A percentile compares a stretch with the other conserved stretches of the same genome.
Evolutionary conservation across 2,113 vertebrate species (phyloP).

Genomic region (Thinocorus orbignyianus): DNA sequence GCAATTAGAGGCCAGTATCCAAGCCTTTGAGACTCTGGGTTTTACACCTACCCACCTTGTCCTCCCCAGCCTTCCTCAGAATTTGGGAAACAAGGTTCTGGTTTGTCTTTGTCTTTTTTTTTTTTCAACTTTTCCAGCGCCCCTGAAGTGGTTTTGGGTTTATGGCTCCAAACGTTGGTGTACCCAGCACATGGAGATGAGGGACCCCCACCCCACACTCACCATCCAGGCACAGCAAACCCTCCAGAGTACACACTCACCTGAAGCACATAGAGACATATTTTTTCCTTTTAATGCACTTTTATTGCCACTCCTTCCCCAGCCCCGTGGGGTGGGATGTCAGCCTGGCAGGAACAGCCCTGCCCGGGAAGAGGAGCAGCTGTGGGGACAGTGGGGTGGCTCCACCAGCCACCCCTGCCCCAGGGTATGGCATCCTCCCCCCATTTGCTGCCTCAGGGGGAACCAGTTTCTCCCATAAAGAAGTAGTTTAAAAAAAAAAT

Average conservation of each 20-base stretch:
- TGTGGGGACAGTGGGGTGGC: neutral
- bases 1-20: neutral
- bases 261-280: fast-evolving
- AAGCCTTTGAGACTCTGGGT: neutral
- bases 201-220: neutral
- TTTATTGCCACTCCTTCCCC: neutral
- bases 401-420: neutral
- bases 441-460: neutral
- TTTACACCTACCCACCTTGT: neutral
- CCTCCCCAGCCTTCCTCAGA: neutral
- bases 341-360: neutral
- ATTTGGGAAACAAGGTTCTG: neutral
- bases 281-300: neutral
- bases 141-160: neutral
- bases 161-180: neutral
- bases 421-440: neutral
- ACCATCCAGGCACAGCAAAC: fast-evolving
- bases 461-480: neutral
- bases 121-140: neutral
- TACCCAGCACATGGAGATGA: neutral
- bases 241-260: neutral
- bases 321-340: neutral
- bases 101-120: neutral
- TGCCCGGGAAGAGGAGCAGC: neutral
- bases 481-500: neutral